Base-by-base conservation (phyloP, 2,113 vertebrate species). In the Corythornis vintsioides region DNA sequence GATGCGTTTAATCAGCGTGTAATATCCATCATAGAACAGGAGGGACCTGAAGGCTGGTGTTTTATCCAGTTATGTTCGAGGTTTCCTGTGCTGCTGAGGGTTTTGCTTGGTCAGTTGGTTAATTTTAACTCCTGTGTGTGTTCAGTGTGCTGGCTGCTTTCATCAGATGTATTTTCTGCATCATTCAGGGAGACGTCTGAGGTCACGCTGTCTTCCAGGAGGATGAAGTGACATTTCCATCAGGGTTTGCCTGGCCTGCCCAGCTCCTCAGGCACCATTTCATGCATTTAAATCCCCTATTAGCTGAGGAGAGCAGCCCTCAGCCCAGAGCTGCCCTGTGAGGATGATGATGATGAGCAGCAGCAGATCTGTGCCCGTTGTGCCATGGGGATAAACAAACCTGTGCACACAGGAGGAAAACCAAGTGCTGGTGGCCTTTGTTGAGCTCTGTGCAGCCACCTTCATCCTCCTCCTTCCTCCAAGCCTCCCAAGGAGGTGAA, bases 271-370 rank as follows among this genome's bases (percentile, higher is more conserved):
- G 89, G 71, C 77, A 65, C 0, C 2, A 64, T 84, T 88, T 78
- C 57, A 88, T 88, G 88, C 92, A 92, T 86, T 96, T 92, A 92
- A 91, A 93, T 93, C 83, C 61, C 61, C 83, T 35, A 19, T 86
- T 86, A 71, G 42, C 52, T 76, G 38, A 88, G 31, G 47, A 40
- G 56, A 80, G 82, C 71, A 90, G 70, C 82, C 47, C 65, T 81
- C 1, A 1, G 53, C 81, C 43, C 4, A 6, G 70, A 78, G 83
- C 69, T 77, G 76, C 47, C 73, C 77, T 57, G 28, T 52, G 42
- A 72, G 6, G 24, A 55, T 73, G 18, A 70, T 63, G 75, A 89
- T 25, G 38, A 38, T 38, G 38, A 38, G 60, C 0, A 1, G 69
- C 88, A 92, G 71, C 0, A 0, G 64, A 87, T 61, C 2, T 2